Percentiles rank a stretch among this genome's conserved stretches.
These are phyloP conservation scores for Rhaphigaster nebulosa DNA, from an alignment of 2,888 invertebrate species.

Conservation along the genomic window DNA sequence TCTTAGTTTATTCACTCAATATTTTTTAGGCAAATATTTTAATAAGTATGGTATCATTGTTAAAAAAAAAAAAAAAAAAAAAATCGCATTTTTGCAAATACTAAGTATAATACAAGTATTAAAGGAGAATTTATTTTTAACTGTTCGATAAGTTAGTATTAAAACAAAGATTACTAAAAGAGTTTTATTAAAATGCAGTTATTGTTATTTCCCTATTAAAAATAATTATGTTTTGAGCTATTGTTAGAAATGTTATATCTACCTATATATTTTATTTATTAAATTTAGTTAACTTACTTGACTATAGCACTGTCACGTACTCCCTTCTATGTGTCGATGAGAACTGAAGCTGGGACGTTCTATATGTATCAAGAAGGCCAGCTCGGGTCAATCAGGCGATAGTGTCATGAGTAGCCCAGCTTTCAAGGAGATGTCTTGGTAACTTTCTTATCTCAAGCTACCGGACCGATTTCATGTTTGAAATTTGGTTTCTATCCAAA, in stretches of 20 bases:
- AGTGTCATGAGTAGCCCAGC: neutral
- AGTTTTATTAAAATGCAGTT: too few species aligned
- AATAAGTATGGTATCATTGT: too few species aligned
- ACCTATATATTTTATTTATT: neutral
- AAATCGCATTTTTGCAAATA: too few species aligned
- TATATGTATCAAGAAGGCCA: neutral
- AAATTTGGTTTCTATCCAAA: neutral
- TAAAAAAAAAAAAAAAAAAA: too few species aligned
- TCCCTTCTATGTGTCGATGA: neutral
- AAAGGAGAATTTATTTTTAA: too few species aligned
- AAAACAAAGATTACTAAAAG: too few species aligned
- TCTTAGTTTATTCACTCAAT: too few species aligned
- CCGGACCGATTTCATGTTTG: neutral
- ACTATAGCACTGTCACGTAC: too few species aligned
- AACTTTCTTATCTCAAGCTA: constrained; percentile 1
- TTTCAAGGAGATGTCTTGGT: neutral
- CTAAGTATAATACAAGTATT: too few species aligned
- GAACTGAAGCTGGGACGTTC: neutral
- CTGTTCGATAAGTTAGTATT: too few species aligned
- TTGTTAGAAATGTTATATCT: neutral
- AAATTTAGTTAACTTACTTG: neutral
- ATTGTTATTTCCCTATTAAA: neutral
- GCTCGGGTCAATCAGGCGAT: neutral
- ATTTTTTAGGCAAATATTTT: too few species aligned
- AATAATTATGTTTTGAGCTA: neutral